Conservation (phyloP, 2,888 invertebrate genomes). For the Holacanthella duospinosa region DNA sequence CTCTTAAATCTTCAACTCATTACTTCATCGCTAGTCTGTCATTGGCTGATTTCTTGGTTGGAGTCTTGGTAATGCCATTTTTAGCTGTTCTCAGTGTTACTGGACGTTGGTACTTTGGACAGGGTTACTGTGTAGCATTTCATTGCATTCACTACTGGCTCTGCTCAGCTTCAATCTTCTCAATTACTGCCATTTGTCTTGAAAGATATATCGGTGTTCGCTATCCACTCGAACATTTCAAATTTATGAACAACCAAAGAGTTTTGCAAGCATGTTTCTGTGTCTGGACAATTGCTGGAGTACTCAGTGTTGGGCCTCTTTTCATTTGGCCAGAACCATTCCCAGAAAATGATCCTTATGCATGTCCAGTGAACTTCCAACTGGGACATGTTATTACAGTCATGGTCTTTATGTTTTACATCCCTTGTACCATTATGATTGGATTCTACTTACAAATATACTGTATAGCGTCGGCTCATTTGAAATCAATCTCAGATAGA, state of each 20-base stretch:
- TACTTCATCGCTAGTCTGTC: constrained; percentile 5
- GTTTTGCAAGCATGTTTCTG: constrained; percentile 10
- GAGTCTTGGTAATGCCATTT: constrained; percentile 2
- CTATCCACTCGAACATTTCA: constrained; percentile 17
- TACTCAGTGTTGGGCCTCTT: constrained; percentile 11
- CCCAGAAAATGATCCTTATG: not conserved
- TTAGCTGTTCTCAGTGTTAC: not conserved
- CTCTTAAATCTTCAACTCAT: not conserved
- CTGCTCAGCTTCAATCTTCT: constrained; percentile 10
- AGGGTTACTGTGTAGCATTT: not conserved
- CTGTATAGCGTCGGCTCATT: constrained; percentile 17
- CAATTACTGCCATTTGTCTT: constrained; percentile 24
- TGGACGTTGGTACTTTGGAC: not conserved
- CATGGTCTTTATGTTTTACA: constrained; percentile 22
- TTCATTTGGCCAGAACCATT: constrained; percentile 14
- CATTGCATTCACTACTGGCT: constrained; percentile 3
- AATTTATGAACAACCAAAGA: constrained; percentile 15
- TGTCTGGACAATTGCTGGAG: constrained; percentile 19
- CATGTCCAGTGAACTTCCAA: constrained; percentile 22
- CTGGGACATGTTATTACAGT: constrained; percentile 23
- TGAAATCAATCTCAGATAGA: constrained; percentile 13
- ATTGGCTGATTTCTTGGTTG: constrained; percentile 4
- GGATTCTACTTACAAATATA: constrained; percentile 23
- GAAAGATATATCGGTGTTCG: constrained; percentile 28
- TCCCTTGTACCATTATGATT: constrained; percentile 24